Conservation (phyloP, 2,797 vertebrate genomes). For the Semotilus atromaculatus region DNA sequence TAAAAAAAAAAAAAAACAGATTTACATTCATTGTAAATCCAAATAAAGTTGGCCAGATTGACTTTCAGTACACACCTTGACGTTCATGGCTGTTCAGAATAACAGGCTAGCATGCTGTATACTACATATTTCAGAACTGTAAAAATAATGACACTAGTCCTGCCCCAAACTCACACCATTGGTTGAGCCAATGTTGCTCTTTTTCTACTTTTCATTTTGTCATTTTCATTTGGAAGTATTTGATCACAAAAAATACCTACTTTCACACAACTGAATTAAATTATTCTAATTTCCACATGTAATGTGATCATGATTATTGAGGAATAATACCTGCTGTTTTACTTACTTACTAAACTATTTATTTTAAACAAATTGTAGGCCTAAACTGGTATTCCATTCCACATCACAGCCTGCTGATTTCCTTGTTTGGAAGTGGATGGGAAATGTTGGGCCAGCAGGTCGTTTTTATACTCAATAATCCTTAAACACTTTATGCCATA, state of each 20-base stretch:
- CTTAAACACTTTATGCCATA: background rate
- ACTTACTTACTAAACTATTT: background rate
- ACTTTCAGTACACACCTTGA: background rate
- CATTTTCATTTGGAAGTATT: background rate
- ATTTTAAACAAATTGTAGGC: background rate
- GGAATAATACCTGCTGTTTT: background rate
- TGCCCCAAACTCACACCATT: too few relatives aligned
- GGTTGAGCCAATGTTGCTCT: too few relatives aligned
- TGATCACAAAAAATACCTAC: background rate
- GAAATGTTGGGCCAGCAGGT: background rate
- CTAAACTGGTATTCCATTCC: background rate
- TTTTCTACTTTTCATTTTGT: too few relatives aligned
- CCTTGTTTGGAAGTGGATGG: background rate
- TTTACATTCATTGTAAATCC: conserved; percentile 31
- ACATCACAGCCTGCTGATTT: background rate
- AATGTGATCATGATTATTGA: background rate
- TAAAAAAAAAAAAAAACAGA: conserved; percentile 13
- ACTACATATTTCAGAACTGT: background rate
- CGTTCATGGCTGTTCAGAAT: too few relatives aligned
- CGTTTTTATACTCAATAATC: background rate
- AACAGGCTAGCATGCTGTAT: background rate
- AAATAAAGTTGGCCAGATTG: background rate
- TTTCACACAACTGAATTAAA: too few relatives aligned
- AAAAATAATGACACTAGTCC: background rate
- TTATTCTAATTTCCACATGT: background rate